Conservation (phyloP, 1,140 invertebrate species). For the Tenebrio molitor region DNA sequence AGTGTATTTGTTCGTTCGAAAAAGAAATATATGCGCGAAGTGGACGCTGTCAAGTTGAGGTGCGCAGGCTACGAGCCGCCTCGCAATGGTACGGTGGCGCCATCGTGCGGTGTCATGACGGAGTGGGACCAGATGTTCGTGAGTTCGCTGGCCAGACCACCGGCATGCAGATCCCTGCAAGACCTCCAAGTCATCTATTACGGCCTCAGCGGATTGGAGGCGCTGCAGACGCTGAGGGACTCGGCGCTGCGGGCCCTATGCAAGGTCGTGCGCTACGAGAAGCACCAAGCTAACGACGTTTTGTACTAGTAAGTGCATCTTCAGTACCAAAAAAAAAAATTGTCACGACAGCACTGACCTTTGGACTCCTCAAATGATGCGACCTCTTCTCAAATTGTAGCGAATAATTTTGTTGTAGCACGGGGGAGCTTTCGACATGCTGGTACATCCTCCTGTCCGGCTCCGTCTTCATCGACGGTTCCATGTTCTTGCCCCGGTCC, state of each 20-base stretch:
- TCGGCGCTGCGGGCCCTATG: conserved; percentile 78
- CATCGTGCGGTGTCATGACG: conserved; percentile 64
- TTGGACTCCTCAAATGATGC: too few species aligned
- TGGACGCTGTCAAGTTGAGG: conserved; percentile 33
- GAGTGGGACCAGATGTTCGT: conserved; percentile 76
- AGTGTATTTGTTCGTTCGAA: not conserved
- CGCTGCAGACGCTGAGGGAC: conserved; percentile 79
- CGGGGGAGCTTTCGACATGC: conserved; percentile 83
- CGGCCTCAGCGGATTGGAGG: conserved; percentile 81
- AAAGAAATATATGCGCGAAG: conserved; percentile 31
- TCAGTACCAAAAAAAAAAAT: not conserved
- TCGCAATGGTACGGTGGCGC: conserved; percentile 51
- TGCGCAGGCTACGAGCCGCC: conserved; percentile 24
- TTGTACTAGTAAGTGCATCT: conserved; percentile 80
- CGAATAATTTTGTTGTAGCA: conserved; percentile 75
- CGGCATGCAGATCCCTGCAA: conserved; percentile 75
- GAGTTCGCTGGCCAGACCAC: conserved; percentile 73
- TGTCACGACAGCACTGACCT: too few species aligned
- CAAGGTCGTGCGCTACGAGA: conserved; percentile 80
- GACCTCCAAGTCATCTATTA: conserved; percentile 84
- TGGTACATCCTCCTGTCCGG: conserved; percentile 90
- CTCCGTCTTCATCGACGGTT: conserved; percentile 91
- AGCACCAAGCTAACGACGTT: conserved; percentile 83
- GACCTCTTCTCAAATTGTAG: too few species aligned
- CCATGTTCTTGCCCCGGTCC: conserved; percentile 87